Evolutionary conservation across 2,113 vertebrate genomes (phyloP), one percentile per base, ranked within the genome.

Genomic region (Delphinapterus leucas): DNA sequence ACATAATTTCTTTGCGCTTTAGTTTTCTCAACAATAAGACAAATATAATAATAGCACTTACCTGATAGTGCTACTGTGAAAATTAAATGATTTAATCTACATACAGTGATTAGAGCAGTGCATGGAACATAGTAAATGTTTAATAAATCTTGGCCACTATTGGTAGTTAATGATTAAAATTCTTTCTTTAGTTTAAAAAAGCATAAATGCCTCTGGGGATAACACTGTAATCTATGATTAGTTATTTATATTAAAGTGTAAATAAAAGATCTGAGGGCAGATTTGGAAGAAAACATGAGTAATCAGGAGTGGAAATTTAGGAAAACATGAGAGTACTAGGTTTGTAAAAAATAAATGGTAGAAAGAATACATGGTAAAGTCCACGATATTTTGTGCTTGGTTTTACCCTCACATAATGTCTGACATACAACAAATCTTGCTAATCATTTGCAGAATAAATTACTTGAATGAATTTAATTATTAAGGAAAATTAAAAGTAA

Each of bases 61-160:
- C 28, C 41, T 83, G 70, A 84, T n/a, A 58, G 33, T 58, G 15
- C 44, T 84, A 79, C 77, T 89, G 31, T 89, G 33, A 73, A 89
- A 83, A 83, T 74, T 96, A 49, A 92, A 63, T 88, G 83, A 71
- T 25, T 79, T 38, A 70, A 92, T 89, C 93, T 63, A 84, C 14
- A 53, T 61, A 47, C 31, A 88, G 9, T 36, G 33, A 53, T 61
- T 70, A 84, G 5, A 88, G 63, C 60, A 49, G 58, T 53, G 7
- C 33, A 89, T 44, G 20, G 44, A 84, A 55, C 23, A 36, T 14
- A 76, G 5, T 55, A 94, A 94, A 84, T 65, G 25, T 36, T 70
- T 94, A 83, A 55, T 88, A 88, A 92, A 84, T 53, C 47, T 79
- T 86, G 36, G 26, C 36, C 47, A 58, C 28, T 67, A n/a, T 81